Percentiles rank a stretch among this genome's conserved stretches.
phyloP scores from a whole-genome alignment of 2,888 invertebrate species.

The Nymphalis urticae region DNA sequence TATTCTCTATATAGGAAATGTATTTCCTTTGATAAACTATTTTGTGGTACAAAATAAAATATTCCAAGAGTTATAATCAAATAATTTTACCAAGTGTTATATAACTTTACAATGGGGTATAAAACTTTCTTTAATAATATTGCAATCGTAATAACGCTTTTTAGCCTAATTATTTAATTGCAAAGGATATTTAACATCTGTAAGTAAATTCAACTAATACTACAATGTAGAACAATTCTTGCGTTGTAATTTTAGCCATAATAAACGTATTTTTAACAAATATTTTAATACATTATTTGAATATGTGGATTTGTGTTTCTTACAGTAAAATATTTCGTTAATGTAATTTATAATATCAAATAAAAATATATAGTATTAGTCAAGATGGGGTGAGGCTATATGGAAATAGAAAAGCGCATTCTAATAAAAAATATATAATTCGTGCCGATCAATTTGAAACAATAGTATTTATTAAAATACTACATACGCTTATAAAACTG shows the following conservation, averaged over 20 bases:
- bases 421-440: neutral
- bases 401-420: neutral
- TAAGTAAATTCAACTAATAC: neutral
- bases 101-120: neutral
- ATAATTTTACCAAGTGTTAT: neutral
- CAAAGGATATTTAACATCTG: neutral
- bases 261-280: neutral
- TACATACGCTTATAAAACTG: slow-evolving; percentile 19
- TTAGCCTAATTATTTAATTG: neutral
- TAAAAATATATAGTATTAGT: neutral
- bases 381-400: neutral
- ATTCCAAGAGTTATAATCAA: slow-evolving; percentile 5
- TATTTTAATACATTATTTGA: neutral
- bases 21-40: slow-evolving; percentile 3
- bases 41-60: slow-evolving; percentile 18
- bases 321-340: neutral
- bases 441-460: slow-evolving; percentile 1
- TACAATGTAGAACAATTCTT: neutral
- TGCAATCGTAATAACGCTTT: neutral
- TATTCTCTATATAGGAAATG: slow-evolving; percentile 1
- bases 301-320: neutral
- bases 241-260: slow-evolving; percentile 2
- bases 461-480: slow-evolving; percentile 6
- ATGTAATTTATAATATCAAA: neutral
- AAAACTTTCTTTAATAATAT: neutral